Conservation (phyloP, 2,888 invertebrate genomes). For the Atrina japonica region DNA sequence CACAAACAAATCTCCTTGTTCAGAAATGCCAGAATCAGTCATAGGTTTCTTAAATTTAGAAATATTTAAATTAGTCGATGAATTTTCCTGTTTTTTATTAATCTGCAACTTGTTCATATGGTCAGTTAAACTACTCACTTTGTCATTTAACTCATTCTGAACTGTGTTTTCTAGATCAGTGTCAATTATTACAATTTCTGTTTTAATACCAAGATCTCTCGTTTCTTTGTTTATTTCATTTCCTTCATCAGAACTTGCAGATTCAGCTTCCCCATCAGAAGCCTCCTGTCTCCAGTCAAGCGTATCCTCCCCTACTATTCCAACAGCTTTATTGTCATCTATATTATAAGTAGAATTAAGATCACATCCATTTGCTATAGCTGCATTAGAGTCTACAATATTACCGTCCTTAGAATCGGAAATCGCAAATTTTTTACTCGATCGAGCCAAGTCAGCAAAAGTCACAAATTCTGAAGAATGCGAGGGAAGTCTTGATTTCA, state of each 20-base stretch:
- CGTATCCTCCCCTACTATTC: conserved; percentile 34
- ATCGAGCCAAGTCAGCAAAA: background rate
- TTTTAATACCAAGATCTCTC: background rate
- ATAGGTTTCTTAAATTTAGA: conserved; percentile 53
- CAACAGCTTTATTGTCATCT: conserved; percentile 35
- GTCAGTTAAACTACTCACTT: conserved; percentile 42
- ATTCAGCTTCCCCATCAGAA: conserved; percentile 36
- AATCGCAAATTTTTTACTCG: background rate
- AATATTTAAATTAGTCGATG: conserved; percentile 22
- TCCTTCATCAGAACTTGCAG: conserved; percentile 20
- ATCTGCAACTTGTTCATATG: conserved; percentile 46
- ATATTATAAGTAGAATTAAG: conserved; percentile 62
- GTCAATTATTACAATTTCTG: background rate
- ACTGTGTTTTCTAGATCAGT: background rate
- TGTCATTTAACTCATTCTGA: background rate
- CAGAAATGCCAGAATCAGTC: conserved; percentile 70
- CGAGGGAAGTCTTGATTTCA: conserved; percentile 23
- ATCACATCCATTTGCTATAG: conserved; percentile 40
- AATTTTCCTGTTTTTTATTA: conserved; percentile 43
- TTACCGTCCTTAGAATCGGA: conserved; percentile 22
- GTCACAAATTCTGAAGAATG: too few relatives aligned
- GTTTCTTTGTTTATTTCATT: conserved; percentile 10
- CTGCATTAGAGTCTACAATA: conserved; percentile 12
- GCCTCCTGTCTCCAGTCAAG: conserved; percentile 44
- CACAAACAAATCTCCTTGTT: conserved; percentile 35